Evolutionary conservation across 2,888 invertebrate species (phyloP), one percentile per base, ranked within the genome.

Genomic region (Heliconius ethilla): DNA sequence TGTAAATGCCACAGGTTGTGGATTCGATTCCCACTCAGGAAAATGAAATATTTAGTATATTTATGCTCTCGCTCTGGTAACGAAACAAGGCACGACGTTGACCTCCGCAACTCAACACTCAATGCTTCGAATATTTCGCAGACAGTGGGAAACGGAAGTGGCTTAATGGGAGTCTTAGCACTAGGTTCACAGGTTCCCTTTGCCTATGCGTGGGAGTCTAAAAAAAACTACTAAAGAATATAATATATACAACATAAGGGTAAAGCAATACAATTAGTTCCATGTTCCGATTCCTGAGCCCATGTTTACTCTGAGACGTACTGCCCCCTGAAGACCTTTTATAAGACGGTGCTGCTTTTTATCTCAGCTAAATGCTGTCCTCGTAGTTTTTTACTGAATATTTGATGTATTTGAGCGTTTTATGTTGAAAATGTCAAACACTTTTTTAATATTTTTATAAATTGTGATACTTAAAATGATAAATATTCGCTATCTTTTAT

Each of bases 301-400:
- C 72, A 15, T 62, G 78, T 81, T 81, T 81, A 80, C 80, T 82
- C 79, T 77, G 81, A 85, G 85, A 86, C 82, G 83, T 84, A 86
- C 82, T 75, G 83, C 75, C 82, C 86, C 85, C 86, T 72, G 73
- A 81, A 83, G 86, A 83, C 82, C 83, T 83, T 83, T 86, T 85
- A 85, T 79, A 81, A 80, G 79, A 81, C 83, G 77, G 66, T 83
- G 80, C 83, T 82, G 84, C 83, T 83, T 82, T 85, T 83, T 85
- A 84, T 83, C 83, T 82, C 82, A 77, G 79, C 82, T 85, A 83
- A 84, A 83, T 80, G 84, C 82, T 83, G 83, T 84, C 84, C 84
- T 84, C 82, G 79, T 80, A 79, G 80, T 78, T 77, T 83, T 82
- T 81, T 63, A 51, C 75, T 55, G 79, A 80, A 84, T 83, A 82